These are phyloP conservation scores for Kryptolebias ocellatus DNA, from an alignment of 2,797 vertebrate genomes.

Conservation along the genomic window DNA sequence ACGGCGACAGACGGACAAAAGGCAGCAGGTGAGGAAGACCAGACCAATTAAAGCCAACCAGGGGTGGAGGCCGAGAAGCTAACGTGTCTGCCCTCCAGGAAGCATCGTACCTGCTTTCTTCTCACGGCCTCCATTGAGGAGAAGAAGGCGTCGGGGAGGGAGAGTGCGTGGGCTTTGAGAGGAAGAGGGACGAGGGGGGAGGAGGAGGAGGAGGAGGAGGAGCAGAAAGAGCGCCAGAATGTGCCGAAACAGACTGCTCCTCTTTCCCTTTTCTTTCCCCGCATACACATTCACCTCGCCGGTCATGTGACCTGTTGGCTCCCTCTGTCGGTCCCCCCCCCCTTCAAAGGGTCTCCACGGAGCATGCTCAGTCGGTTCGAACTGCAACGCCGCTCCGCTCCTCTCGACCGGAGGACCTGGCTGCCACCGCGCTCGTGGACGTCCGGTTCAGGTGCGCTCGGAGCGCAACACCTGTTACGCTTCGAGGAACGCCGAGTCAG, in stretches of 20 bases:
- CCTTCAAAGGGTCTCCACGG: conserved; percentile 77
- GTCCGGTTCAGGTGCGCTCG: too few relatives aligned
- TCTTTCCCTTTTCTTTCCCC: conserved; percentile 79
- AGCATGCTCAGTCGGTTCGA: conserved; percentile 82
- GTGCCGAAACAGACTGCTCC: conserved; percentile 80
- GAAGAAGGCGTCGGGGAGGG: conserved; percentile 65
- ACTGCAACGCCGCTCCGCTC: conserved; percentile 67
- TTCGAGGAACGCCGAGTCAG: too few relatives aligned
- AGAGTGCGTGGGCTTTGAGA: conserved; percentile 17
- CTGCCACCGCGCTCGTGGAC: conserved; percentile 21
- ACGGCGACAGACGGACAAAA: conserved; percentile 30
- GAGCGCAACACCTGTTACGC: too few relatives aligned
- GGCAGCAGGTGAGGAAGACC: conserved; percentile 40
- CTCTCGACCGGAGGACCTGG: conserved; percentile 69
- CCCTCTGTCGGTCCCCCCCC: conserved; percentile 83
- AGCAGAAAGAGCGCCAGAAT: conserved; percentile 59
- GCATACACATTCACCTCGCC: conserved; percentile 80
- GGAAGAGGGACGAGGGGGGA: conserved; percentile 29
- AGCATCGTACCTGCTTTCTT: conserved; percentile 85
- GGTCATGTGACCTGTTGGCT: conserved; percentile 83
- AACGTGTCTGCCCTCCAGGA: conserved; percentile 65
- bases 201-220: conserved; percentile 22
- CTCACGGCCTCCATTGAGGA: conserved; percentile 83
- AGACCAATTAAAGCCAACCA: conserved; percentile 62
- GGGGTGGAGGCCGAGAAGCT: conserved; percentile 55